Evolutionary conservation across 2,113 vertebrate genomes (phyloP).

Genomic region (Arizona elegans): DNA sequence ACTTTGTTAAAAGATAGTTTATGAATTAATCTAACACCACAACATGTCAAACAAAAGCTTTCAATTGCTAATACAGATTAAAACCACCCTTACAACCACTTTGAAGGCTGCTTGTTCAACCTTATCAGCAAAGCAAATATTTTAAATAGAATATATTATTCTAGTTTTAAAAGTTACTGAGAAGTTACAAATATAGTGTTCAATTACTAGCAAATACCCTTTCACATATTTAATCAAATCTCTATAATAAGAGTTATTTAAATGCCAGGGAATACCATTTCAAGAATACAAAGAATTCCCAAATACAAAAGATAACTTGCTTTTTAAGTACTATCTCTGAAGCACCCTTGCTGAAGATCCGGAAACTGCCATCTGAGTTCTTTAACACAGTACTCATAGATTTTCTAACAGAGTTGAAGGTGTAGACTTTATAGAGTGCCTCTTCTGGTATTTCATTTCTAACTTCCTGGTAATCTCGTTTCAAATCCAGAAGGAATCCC

Average conservation of each 20-base stretch:
- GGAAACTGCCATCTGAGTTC: slow-evolving; percentile 93
- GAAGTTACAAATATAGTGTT: background rate
- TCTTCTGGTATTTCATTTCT: slow-evolving; percentile 97
- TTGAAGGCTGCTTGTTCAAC: background rate
- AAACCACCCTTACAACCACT: background rate
- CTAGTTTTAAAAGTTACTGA: background rate
- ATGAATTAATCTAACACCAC: background rate
- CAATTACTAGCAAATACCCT: background rate
- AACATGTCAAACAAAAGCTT: background rate
- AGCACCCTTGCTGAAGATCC: slow-evolving; percentile 99
- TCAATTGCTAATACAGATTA: background rate
- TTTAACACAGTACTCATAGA: slow-evolving; percentile 99
- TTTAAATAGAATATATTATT: background rate
- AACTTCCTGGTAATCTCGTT: slow-evolving; percentile 93
- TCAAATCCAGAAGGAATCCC: slow-evolving; percentile 89
- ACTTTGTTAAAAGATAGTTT: background rate
- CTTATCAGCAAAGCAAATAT: background rate
- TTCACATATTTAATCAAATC: background rate
- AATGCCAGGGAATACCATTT: background rate
- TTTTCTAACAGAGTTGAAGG: slow-evolving; percentile 98
- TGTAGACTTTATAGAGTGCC: slow-evolving; percentile 97
- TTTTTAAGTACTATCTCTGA: slow-evolving; percentile 99
- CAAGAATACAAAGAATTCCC: background rate
- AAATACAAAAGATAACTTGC: slow-evolving; percentile 71
- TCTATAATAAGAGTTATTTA: background rate